These are phyloP conservation scores for Sterna hirundo DNA, from an alignment of 2,113 vertebrate species.

Conservation along the genomic window DNA sequence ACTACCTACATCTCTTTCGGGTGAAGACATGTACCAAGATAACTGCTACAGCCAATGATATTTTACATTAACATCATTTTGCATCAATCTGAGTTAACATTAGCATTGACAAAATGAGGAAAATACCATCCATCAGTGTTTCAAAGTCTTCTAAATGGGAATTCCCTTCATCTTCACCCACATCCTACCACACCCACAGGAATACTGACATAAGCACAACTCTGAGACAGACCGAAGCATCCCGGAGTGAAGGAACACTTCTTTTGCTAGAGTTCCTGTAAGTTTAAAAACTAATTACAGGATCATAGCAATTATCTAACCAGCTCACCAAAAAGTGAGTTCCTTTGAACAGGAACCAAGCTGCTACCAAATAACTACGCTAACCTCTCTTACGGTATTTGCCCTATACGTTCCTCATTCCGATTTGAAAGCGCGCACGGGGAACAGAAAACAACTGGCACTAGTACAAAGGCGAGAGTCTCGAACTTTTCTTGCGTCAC, in stretches of 20 bases:
- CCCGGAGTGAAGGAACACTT: neutral
- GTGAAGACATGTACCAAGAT: neutral
- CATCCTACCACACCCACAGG: neutral
- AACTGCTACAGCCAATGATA: neutral
- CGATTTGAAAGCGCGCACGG: neutral
- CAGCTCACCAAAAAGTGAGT: neutral
- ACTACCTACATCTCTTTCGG: neutral
- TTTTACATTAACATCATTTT: neutral
- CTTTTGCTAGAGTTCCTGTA: neutral
- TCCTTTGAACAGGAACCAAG: neutral
- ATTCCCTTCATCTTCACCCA: neutral
- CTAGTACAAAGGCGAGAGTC: fast-evolving
- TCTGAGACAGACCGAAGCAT: neutral
- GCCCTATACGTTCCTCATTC: neutral
- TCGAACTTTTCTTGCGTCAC: neutral
- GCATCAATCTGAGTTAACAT: neutral
- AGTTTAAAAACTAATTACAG: neutral
- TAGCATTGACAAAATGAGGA: neutral
- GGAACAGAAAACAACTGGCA: neutral
- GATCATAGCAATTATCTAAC: neutral
- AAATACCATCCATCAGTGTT: neutral
- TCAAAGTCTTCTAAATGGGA: neutral
- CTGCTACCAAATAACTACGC: neutral
- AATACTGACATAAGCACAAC: neutral
- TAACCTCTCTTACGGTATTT: neutral